phyloP scores from a whole-genome alignment of 1,140 invertebrate genomes.

The Psilanteris sp. region DNA sequence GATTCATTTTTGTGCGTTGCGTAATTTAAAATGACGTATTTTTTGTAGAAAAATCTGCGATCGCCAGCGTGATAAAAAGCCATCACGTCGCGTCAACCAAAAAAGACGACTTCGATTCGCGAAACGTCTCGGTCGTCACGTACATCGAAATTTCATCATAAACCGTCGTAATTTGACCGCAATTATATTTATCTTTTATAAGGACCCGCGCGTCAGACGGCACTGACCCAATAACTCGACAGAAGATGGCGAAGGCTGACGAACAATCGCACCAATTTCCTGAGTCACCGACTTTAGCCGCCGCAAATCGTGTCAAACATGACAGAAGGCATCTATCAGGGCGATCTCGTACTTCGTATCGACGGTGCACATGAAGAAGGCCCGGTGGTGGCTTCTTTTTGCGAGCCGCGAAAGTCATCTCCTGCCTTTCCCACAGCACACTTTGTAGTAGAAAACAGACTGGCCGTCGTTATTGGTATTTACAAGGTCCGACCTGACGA shows the following conservation, averaged over 20 bases:
- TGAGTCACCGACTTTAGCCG: background rate
- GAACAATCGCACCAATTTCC: slow-evolving; percentile 35
- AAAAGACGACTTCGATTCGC: slow-evolving; percentile 3
- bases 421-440: slow-evolving; percentile 64
- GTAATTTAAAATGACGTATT: too few species aligned
- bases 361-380: slow-evolving; percentile 1
- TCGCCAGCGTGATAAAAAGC: too few species aligned
- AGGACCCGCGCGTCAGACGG: slow-evolving; percentile 4
- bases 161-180: slow-evolving; percentile 32
- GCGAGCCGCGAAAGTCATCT: slow-evolving; percentile 55
- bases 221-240: slow-evolving; percentile 41
- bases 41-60: too few species aligned
- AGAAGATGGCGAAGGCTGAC: slow-evolving; percentile 6
- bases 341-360: slow-evolving; percentile 33
- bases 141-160: slow-evolving; percentile 17
- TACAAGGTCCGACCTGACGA: slow-evolving; percentile 58
- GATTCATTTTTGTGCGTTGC: too few species aligned
- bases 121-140: slow-evolving; percentile 23
- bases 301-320: slow-evolving; percentile 42
- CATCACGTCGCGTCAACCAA: too few species aligned
- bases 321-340: slow-evolving; percentile 40
- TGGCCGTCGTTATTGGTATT: slow-evolving; percentile 58
- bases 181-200: slow-evolving; percentile 34
- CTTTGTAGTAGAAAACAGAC: slow-evolving; percentile 57
- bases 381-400: slow-evolving; percentile 42